phyloP scores from a whole-genome alignment of 2,888 invertebrate species.

The Drosophila limbata region DNA sequence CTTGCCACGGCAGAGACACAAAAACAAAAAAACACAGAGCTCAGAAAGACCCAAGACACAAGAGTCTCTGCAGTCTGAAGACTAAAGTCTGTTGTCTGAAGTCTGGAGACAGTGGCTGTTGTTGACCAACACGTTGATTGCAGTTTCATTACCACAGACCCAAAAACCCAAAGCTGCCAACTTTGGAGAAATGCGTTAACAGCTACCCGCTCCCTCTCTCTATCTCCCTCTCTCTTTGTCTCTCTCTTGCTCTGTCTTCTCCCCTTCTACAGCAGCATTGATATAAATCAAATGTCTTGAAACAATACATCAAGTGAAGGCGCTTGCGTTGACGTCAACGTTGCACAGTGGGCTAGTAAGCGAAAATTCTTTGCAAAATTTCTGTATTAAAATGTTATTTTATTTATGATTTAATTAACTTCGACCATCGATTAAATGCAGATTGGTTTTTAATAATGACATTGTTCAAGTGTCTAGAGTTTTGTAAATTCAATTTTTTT shows the following conservation, averaged over 20 bases:
- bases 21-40: constrained; percentile 10
- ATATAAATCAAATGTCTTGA: constrained; percentile 76
- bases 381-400: neutral
- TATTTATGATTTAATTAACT: neutral
- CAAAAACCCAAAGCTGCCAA: constrained; percentile 12
- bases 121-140: constrained; percentile 58
- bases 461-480: neutral
- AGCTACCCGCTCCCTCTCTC: neutral
- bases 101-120: constrained; percentile 30
- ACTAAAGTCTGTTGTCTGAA: constrained; percentile 3
- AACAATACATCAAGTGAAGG: constrained; percentile 76
- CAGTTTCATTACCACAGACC: constrained; percentile 74
- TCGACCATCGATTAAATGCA: neutral
- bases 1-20: constrained; percentile 22
- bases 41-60: constrained; percentile 28
- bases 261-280: constrained; percentile 30
- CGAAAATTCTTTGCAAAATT: neutral
- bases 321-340: constrained; percentile 46
- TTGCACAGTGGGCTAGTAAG: constrained; percentile 9
- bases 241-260: neutral
- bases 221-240: neutral
- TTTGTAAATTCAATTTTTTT: neutral
- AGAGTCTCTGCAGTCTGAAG: constrained; percentile 5
- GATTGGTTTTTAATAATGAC: neutral
- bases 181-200: constrained; percentile 54